phyloP scores from a whole-genome alignment of 64 coral and sea anemone species.

The Astreopora myriophthalma region DNA sequence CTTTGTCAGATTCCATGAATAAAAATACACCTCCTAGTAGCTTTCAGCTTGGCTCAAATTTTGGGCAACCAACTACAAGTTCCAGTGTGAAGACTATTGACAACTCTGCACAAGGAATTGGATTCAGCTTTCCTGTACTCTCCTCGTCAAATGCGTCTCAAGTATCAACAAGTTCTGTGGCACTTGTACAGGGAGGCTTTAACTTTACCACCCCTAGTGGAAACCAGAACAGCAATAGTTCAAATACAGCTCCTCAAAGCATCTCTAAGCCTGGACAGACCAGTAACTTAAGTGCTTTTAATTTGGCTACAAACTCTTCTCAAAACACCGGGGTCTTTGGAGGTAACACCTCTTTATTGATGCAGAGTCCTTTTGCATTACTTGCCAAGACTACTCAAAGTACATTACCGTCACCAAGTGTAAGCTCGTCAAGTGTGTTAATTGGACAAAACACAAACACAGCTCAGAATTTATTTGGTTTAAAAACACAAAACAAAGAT shows the following conservation, averaged over 20 bases:
- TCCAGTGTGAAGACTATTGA: not conserved
- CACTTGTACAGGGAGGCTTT: not conserved
- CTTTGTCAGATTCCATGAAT: not conserved
- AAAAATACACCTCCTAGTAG: not conserved
- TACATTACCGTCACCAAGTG: not conserved
- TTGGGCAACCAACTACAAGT: not conserved
- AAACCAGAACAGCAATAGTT: not conserved
- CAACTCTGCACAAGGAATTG: not conserved
- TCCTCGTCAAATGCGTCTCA: not conserved
- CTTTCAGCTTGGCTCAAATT: not conserved
- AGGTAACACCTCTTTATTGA: not conserved
- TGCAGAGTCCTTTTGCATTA: not conserved
- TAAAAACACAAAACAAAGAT: not conserved
- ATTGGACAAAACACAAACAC: not conserved
- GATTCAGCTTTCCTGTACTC: not conserved
- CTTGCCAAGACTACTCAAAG: not conserved
- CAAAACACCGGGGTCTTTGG: not conserved
- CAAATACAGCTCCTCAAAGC: not conserved
- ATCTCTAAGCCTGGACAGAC: not conserved
- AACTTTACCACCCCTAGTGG: not conserved
- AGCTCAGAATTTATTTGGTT: not conserved
- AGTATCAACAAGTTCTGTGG: not conserved
- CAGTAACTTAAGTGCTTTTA: not conserved
- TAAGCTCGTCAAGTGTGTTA: not conserved
- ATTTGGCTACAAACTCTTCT: not conserved